phyloP scores from a whole-genome alignment of 2,113 vertebrate genomes.

The Prinia subflava region DNA sequence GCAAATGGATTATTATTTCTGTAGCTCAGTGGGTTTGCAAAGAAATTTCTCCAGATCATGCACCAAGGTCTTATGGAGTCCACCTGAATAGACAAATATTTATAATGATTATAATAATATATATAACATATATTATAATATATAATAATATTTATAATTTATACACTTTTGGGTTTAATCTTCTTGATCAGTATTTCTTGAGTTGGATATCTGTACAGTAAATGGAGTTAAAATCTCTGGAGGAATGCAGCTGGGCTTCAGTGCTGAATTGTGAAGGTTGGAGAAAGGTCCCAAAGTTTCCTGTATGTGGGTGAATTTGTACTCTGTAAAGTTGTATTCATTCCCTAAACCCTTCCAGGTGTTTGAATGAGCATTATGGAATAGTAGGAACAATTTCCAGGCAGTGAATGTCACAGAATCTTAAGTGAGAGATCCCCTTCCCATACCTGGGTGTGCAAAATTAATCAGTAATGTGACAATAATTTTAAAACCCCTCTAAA shows the following conservation, averaged over 20 bases:
- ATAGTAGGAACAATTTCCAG: neutral
- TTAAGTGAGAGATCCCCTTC: neutral
- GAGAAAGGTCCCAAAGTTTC: neutral
- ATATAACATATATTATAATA: too few relatives aligned
- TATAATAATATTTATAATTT: neutral
- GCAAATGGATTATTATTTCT: neutral
- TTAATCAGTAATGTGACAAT: neutral
- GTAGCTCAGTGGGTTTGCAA: neutral
- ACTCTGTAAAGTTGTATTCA: neutral
- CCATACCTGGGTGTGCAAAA: neutral
- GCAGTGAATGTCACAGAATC: neutral
- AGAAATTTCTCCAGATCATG: neutral
- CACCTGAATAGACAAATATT: neutral
- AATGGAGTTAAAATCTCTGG: neutral
- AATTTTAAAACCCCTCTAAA: neutral
- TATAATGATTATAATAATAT: too few relatives aligned
- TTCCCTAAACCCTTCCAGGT: neutral
- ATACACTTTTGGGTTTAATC: neutral
- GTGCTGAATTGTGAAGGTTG: neutral
- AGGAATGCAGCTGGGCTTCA: neutral
- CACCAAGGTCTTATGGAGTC: neutral
- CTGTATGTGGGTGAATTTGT: neutral
- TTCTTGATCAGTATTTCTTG: neutral
- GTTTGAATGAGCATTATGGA: neutral
- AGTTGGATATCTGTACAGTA: neutral